Base-by-base conservation (phyloP, 1,140 invertebrate genomes). In the Hylaeus anthracinus region DNA sequence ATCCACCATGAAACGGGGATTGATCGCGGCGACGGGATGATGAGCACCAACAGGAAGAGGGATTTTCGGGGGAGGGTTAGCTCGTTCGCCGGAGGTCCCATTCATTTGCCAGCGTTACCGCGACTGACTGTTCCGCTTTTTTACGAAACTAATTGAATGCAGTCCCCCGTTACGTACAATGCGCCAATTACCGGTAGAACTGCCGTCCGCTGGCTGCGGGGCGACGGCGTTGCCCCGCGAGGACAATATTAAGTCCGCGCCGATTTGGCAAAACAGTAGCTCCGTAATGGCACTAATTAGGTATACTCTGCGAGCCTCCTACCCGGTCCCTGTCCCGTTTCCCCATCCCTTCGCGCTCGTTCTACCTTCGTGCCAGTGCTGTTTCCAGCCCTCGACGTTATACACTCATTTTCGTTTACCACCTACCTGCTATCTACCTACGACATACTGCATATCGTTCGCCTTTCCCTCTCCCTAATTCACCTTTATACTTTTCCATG, bases 211-310 rank as follows among this genome's bases (percentile, higher is more conserved):
- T 5, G 63, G 14, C 37, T 9, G 61, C 58, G 63, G 12, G 15
- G 65, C 1, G 75, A 63, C 37, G 37, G 14, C 41, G 14, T 41
- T 51, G 37, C 8, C 67, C 43, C 15, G 9, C 63, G 55, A 64
- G 83, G 85, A 90, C 88, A 90, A 90, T 90, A 89, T 90, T 86
- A 90, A 88, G 75, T 86, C 85, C 64, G 70, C 81, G 66, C 73
- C 86, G 81, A 90, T 90, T 90, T 86, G 86, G 83, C 85, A 89
- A 90, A 90, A 90, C 86, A 90, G 83, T 87, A 72, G 73, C 73
- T 78, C 71, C 77, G 86, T 90, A 89, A 90, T 90, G 85, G 84
- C 81, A 88, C 85, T 90, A 89, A 90, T 90, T 90, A 90, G 88
- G 85, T 90, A 82, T 90, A 86, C 86, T 89, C 87, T 85, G 82